A percentile compares a stretch with the other conserved stretches of the same genome.
Conservation (phyloP, 2,113 vertebrate genomes). For the Xyliphius kryptos region DNA sequence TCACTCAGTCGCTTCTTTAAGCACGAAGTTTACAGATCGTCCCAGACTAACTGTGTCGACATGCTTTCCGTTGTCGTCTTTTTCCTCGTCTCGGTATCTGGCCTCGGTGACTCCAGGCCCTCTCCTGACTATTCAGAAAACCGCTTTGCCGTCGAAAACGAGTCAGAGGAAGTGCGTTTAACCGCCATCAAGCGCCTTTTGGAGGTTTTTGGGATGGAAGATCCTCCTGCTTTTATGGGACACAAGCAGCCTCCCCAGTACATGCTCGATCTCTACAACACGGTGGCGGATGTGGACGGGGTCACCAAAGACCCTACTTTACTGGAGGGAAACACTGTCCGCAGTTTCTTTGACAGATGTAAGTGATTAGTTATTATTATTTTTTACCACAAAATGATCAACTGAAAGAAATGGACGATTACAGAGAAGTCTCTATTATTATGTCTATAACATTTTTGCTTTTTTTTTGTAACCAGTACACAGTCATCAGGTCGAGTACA, state of each 20-base stretch:
- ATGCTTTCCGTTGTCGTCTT: conserved; percentile 46
- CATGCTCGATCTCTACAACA: conserved; percentile 87
- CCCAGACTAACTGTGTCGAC: too few relatives aligned
- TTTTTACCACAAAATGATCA: too few relatives aligned
- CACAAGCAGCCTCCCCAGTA: conserved; percentile 80
- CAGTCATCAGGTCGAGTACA: conserved; percentile 69
- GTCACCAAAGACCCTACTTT: conserved; percentile 78
- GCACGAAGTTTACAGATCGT: too few relatives aligned
- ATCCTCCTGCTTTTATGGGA: conserved; percentile 61
- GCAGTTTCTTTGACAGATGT: conserved; percentile 86
- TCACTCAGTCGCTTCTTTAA: too few relatives aligned
- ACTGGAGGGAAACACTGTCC: conserved; percentile 83
- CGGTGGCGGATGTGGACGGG: conserved; percentile 75
- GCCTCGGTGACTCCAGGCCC: too few relatives aligned
- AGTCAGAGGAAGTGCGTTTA: conserved; percentile 53
- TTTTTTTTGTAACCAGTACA: conserved; percentile 56
- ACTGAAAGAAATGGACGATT: too few relatives aligned
- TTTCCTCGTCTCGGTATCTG: conserved; percentile 25
- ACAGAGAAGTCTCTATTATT: too few relatives aligned
- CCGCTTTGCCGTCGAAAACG: conserved; percentile 32
- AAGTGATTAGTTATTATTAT: too few relatives aligned
- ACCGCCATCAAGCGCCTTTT: conserved; percentile 76
- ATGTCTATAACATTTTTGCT: neutral
- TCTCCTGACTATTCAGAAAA: conserved; percentile 41
- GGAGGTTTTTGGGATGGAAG: conserved; percentile 85